phyloP scores from a whole-genome alignment of 2,113 vertebrate genomes.

The Pipra filicauda region DNA sequence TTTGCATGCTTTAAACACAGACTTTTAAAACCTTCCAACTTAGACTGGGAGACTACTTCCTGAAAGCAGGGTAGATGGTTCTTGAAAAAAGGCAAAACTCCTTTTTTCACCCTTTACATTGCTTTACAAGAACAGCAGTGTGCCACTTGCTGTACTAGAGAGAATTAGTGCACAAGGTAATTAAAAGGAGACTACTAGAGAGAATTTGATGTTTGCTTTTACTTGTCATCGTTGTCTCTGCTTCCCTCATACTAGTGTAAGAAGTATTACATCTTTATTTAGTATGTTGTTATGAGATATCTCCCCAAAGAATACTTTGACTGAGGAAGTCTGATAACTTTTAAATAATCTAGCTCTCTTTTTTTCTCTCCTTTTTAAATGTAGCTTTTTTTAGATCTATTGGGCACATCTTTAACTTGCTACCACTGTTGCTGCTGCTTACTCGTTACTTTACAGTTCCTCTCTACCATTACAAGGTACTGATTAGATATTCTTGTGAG shows the following conservation, averaged over 20 bases:
- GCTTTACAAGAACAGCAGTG: rapidly evolving
- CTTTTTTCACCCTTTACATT: background rate
- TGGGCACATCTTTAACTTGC: background rate
- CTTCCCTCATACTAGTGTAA: background rate
- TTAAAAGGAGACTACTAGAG: background rate
- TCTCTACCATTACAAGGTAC: background rate
- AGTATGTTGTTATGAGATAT: background rate
- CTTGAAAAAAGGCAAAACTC: background rate
- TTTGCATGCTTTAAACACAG: background rate
- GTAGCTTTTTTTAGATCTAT: background rate
- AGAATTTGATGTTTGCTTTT: background rate
- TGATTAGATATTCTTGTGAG: background rate
- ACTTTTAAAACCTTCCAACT: background rate
- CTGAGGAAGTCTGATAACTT: background rate
- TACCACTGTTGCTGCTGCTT: background rate
- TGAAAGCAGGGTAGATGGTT: background rate
- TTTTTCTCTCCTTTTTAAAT: background rate
- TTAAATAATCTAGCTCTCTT: background rate
- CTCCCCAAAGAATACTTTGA: background rate
- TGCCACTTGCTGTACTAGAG: background rate
- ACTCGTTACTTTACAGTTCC: background rate
- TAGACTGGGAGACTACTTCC: background rate
- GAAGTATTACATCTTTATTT: background rate
- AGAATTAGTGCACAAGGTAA: background rate
- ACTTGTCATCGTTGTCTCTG: background rate